Base-by-base conservation (phyloP, 1,140 invertebrate species). In the Lepidostoma basale region DNA sequence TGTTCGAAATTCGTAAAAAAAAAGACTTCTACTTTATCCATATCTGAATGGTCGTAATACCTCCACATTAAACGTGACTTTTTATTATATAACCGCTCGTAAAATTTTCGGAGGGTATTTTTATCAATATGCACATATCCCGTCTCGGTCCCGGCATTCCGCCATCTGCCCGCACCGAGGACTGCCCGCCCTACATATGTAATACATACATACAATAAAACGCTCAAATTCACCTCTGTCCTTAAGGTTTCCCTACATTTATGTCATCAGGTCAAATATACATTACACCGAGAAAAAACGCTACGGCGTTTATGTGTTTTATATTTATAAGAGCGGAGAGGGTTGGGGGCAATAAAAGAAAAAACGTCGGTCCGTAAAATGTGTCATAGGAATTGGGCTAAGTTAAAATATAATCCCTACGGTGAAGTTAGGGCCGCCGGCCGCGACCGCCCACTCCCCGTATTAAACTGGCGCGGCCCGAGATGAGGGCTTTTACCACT, bases 221-320 rank as follows among this genome's bases (percentile, higher is more conserved):
- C n/a, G 12, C 12, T 12, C 30, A 64, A 68, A 68, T 67, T 67
- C 67, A 39, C 62, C 63, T 58, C 70, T 72, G 69, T 67, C 58
- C 45, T 40, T 10, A 42, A 33, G 42, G 28, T 68, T 67, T 49
- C 49, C 20, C 30, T 68, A 49, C 52, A 59, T 58, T 58, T 59
- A 58, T 47, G 30, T 69, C 67, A 59, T 68, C 60, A 67, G 65
- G 70, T 72, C 65, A 72, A 72, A 68, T 72, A 68, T 54, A 70
- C 62, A 70, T 70, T 60, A 65, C 58, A 30, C 49, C 14, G 23
- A 22, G 28, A 36, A 47, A 65, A 52, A 69, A 59, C 36, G 26
- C 49, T 59, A 16, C 52, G 26, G 30, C 62, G 60, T 69, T 69
- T 64, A 58, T 64, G 67, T 52, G 49, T 64, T 69, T 69, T 64